Evolutionary conservation across 2,113 vertebrate species (phyloP).

Genomic region (Physeter macrocephalus): DNA sequence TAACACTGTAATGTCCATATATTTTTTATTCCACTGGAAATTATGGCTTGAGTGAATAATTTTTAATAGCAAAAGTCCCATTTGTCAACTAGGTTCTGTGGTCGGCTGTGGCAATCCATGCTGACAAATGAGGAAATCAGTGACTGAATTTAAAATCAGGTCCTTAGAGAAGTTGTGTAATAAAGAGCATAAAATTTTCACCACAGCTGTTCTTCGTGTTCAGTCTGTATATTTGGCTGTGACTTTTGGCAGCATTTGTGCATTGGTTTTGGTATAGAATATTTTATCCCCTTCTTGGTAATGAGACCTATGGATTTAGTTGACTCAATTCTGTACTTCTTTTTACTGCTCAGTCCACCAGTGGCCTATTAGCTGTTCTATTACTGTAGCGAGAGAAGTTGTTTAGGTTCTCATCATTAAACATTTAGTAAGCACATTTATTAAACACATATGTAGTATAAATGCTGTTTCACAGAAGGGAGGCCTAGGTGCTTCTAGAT

Average conservation of each 20-base stretch:
- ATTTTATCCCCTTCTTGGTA: conserved; percentile 54
- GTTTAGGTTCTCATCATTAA: conserved; percentile 62
- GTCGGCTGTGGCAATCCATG: neutral
- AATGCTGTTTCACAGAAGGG: conserved; percentile 48
- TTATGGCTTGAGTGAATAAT: conserved; percentile 26
- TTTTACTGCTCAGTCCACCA: conserved; percentile 35
- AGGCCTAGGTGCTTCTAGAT: conserved; percentile 22
- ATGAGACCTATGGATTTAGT: conserved; percentile 66
- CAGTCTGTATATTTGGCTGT: conserved; percentile 64
- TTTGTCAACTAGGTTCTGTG: conserved; percentile 26
- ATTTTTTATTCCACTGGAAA: conserved; percentile 28
- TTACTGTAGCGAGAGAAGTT: conserved; percentile 46
- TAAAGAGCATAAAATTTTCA: conserved; percentile 58
- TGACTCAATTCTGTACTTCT: conserved; percentile 34
- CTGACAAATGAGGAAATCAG: conserved; percentile 56
- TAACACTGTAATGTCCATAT: neutral
- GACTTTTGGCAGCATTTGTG: conserved; percentile 59
- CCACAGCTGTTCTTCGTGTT: conserved; percentile 67
- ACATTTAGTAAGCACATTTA: conserved; percentile 65
- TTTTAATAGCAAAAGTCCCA: conserved; percentile 54
- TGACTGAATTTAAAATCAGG: conserved; percentile 54
- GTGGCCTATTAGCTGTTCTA: conserved; percentile 51
- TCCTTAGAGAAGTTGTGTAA: conserved; percentile 52
- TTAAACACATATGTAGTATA: conserved; percentile 62
- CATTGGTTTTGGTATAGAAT: conserved; percentile 51